Evolutionary conservation across 2,797 vertebrate species (phyloP).

Genomic region (Myripristis jacobus): DNA sequence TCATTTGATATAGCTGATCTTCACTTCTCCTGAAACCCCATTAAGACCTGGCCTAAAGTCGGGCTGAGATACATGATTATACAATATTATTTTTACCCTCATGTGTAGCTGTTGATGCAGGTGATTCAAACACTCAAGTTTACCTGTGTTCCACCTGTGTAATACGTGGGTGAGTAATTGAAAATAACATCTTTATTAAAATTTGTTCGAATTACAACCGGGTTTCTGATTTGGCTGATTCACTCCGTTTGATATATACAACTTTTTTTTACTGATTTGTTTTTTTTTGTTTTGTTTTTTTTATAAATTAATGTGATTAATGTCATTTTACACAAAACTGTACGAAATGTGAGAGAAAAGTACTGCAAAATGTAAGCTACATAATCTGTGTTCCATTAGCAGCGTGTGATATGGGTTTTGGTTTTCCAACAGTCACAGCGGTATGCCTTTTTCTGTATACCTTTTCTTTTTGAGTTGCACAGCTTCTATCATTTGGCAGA

Average conservation of each 20-base stretch:
- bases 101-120: constrained; percentile 72
- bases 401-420: constrained; percentile 73
- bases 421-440: constrained; percentile 64
- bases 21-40: constrained; percentile 52
- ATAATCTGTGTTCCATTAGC: constrained; percentile 77
- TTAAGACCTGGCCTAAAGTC: constrained; percentile 57
- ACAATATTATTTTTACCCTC: constrained; percentile 56
- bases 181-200: constrained; percentile 50
- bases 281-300: too few species aligned
- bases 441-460: constrained; percentile 68
- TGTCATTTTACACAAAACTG: constrained; percentile 82
- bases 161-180: constrained; percentile 62
- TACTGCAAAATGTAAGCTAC: constrained; percentile 75
- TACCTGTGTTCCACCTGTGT: constrained; percentile 61
- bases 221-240: constrained; percentile 75
- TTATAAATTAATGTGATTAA: constrained; percentile 82
- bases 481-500: constrained; percentile 76
- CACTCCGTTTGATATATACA: constrained; percentile 78
- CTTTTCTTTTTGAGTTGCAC: constrained; percentile 73
- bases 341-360: constrained; percentile 79
- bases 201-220: constrained; percentile 69
- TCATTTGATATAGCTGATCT: constrained; percentile 64
- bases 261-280: too few species aligned
- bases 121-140: constrained; percentile 56
- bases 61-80: constrained; percentile 41